Evolutionary conservation across 2,113 vertebrate species (phyloP).

Genomic region (Galbula dea): DNA sequence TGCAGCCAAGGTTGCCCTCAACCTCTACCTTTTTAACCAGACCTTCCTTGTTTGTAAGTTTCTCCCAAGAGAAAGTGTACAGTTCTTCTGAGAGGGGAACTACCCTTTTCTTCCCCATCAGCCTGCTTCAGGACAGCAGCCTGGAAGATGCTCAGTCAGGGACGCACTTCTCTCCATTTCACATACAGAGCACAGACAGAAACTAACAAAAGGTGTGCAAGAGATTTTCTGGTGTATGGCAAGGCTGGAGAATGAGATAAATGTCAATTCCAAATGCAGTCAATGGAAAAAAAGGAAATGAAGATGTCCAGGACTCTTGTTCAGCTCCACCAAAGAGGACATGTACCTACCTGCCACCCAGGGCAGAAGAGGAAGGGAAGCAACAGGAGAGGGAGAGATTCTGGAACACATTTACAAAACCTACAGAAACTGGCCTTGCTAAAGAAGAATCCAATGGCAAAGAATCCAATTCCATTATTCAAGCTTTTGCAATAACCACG

Average conservation of each 20-base stretch:
- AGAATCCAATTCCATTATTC: not conserved
- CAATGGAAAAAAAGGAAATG: not conserved
- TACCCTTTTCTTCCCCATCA: not conserved
- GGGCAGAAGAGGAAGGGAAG: not conserved
- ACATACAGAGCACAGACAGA: not conserved
- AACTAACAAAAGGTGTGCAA: not conserved
- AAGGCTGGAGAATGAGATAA: not conserved
- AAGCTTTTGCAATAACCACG: not conserved
- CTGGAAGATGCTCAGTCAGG: not conserved
- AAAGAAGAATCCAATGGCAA: not conserved
- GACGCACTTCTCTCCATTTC: not conserved
- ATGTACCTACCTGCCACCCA: not conserved
- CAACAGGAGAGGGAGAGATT: not conserved
- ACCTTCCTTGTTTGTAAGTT: too few relatives aligned
- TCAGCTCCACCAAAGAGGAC: not conserved
- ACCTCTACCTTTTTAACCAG: too few relatives aligned
- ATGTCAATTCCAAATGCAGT: not conserved
- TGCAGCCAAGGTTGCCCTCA: too few relatives aligned
- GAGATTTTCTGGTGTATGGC: not conserved
- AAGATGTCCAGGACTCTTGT: fast-evolving
- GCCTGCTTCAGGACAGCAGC: not conserved
- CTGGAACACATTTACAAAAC: not conserved
- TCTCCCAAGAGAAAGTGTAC: not conserved
- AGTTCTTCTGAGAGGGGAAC: not conserved
- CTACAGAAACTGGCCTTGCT: not conserved